Conservation (phyloP, 2,888 invertebrate genomes). For the Erpobdella octoculata region DNA sequence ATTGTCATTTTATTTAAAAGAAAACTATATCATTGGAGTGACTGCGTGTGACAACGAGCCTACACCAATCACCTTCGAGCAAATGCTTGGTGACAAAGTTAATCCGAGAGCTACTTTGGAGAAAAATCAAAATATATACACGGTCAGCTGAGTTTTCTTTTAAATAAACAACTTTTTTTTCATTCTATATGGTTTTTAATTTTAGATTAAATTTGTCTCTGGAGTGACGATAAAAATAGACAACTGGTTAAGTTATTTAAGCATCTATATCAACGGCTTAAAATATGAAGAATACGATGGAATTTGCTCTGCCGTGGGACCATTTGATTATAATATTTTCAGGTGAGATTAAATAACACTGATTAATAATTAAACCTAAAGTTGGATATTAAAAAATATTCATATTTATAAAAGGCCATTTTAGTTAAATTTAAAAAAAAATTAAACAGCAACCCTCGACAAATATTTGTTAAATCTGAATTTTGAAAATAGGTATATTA, state of each 20-base stretch:
- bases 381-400: background rate
- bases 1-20: too few species aligned
- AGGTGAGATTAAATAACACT: background rate
- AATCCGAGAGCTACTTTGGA: background rate
- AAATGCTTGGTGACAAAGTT: background rate
- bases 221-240: background rate
- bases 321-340: background rate
- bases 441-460: too few species aligned
- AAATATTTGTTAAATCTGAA: too few species aligned
- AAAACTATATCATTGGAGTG: background rate
- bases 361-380: too few species aligned
- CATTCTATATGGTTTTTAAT: too few species aligned
- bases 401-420: background rate
- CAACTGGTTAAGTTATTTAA: too few species aligned
- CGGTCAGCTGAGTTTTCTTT: too few species aligned
- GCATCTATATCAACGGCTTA: background rate
- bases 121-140: too few species aligned
- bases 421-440: background rate
- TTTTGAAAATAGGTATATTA: too few species aligned
- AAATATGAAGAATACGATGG: background rate
- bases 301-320: background rate
- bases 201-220: background rate
- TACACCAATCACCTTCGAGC: background rate
- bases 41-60: background rate
- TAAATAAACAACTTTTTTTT: too few species aligned